phyloP scores from a whole-genome alignment of 2,797 vertebrate species.

The Hyperoplus immaculatus region DNA sequence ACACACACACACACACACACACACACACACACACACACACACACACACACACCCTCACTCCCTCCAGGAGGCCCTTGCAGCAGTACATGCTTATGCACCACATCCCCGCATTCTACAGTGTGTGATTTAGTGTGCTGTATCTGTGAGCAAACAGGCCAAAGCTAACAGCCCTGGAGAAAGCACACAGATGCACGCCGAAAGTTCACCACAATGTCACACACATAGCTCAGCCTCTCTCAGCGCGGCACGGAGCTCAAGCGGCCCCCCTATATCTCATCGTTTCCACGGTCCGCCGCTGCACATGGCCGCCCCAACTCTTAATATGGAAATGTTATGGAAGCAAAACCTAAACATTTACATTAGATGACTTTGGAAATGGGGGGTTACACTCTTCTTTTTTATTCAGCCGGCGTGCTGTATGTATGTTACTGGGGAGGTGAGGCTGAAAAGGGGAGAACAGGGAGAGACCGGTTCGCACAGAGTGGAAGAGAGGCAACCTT shows the following conservation, averaged over 20 bases:
- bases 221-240: constrained; percentile 72
- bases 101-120: constrained; percentile 86
- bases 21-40: constrained; percentile 7
- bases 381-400: constrained; percentile 81
- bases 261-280: constrained; percentile 52
- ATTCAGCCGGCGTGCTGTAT: constrained; percentile 69
- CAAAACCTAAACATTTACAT: constrained; percentile 89
- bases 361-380: constrained; percentile 81
- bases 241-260: constrained; percentile 44
- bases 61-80: constrained; percentile 85
- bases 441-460: constrained; percentile 21
- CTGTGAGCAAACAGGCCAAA: constrained; percentile 91
- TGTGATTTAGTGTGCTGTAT: constrained; percentile 93
- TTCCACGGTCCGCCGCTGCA: constrained; percentile 64
- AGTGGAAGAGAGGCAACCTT: constrained; percentile 76
- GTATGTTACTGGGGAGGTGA: constrained; percentile 61
- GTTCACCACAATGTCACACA: constrained; percentile 86
- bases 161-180: constrained; percentile 92
- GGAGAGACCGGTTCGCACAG: constrained; percentile 35
- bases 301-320: constrained; percentile 78
- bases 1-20: constrained; percentile 22
- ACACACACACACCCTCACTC: background rate
- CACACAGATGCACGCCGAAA: constrained; percentile 87
- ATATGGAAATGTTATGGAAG: constrained; percentile 90
- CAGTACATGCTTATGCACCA: constrained; percentile 84